Evolutionary conservation across 2,888 invertebrate genomes (phyloP), one percentile per base, ranked within the genome.

Genomic region (Lycaena phlaeas): DNA sequence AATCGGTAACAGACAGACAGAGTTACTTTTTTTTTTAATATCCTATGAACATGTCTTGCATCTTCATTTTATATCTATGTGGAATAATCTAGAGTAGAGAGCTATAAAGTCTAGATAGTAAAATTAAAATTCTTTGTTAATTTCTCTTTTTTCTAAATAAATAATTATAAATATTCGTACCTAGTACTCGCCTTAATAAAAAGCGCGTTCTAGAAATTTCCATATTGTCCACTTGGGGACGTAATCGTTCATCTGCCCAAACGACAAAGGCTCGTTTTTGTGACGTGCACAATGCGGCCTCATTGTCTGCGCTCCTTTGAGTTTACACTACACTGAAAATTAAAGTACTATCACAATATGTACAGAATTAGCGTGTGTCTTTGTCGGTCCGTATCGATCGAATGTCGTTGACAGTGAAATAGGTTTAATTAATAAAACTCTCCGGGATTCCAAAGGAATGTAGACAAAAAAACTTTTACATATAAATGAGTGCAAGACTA

Each of bases 271-370:
- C 57, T 64, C 76, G 78, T 75, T 74, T 74, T 72, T 73, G 57
- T 59, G 41, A 61, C 62, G 51, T 57, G 52, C 55, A 76, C 78
- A 77, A 77, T 64, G 55, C 53, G 51, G 54, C 72, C 73, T 78
- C 75, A 69, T 68, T 64, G 70, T 71, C 68, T 61, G 57, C 57
- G 63, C 55, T 58, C 69, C 68, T 77, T 81, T 78, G 73, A 77
- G 69, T 81, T 82, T 77, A 77, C 79, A 82, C 78, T 69, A 77
- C 72, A 74, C 71, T 81, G 79, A 68, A 75, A 84, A 78, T 79
- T 76, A 61, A 72, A 84, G 84, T 76, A 64, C 73, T 64, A 51
- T 49, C 61, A 76, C 77, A 76, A 77, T 72, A 71, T 69, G 68
- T 61, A 65, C 67, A 61, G 69, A 59, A 68, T 69, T 61, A 66